Base-by-base conservation (phyloP, 2,797 vertebrate genomes). In the Simalia tracyae region DNA sequence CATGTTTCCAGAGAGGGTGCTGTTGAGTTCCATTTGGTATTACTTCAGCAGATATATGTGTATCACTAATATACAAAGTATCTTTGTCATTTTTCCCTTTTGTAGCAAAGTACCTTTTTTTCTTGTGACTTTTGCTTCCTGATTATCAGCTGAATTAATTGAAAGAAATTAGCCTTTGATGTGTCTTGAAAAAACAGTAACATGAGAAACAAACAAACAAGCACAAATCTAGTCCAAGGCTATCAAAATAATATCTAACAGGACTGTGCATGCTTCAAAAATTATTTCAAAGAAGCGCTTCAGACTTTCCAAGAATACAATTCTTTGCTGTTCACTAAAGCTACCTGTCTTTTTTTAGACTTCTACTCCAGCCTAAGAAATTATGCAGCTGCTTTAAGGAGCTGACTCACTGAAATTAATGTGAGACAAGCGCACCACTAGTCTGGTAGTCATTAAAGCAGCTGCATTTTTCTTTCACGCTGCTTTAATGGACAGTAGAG, bases 201-300 rank as follows among this genome's bases (percentile, higher is more conserved):
- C 88, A 92, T 93, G 94, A 97, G 94, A 96, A 95, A 97, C 97
- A 95, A 93, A 95, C 50, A 54, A 96, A 97, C 96, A 98, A 97
- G 96, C 97, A 98, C 94, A 97, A 96, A 94, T 97, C 97, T 97
- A 98, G 91, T 93, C 96, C 96, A 96, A 97, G 95, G 95, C 96
- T 97, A 92, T 86, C 91, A 96, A 96, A 96, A 92, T 93, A 97
- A 90, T 93, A 81, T 81, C 76, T 81, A 46, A 81, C 24, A 81
- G 76, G 42, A 19, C 36, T 81, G 76, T 10, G 36, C 42, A 81
- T 46, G 46, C 76, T 81, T 81, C 76, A 81, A 46, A 46, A 81
- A 46, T 46, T 81, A 81, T 81, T 81, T 81, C 19, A 81, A 81
- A 81, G 76, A 81, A 81, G 76, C 36, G 46, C 22, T 81, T 81